These are phyloP conservation scores for Labeo rohita DNA, from an alignment of 2,113 vertebrate species.

Conservation along the genomic window DNA sequence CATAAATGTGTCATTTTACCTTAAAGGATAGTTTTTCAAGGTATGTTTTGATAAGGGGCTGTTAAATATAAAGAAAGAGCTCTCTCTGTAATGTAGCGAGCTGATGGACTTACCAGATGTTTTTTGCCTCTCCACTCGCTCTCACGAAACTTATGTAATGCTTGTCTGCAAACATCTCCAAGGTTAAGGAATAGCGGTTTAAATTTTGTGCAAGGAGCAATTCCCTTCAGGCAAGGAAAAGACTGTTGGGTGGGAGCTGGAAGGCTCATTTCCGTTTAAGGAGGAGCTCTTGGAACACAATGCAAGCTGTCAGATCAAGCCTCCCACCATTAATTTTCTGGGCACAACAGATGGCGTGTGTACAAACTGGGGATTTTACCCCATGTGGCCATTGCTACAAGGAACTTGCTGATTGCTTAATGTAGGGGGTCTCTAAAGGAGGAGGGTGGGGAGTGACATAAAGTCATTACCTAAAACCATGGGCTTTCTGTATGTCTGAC, in stretches of 20 bases:
- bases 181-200: slow-evolving; percentile 8
- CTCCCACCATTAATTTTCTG: slow-evolving; percentile 48
- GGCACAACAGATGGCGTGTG: slow-evolving; percentile 65
- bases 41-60: slow-evolving; percentile 42
- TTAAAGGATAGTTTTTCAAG: slow-evolving; percentile 15
- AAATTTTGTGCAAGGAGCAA: slow-evolving; percentile 8
- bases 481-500: slow-evolving; percentile 37
- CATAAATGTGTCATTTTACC: neutral
- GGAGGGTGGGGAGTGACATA: slow-evolving; percentile 37
- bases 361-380: slow-evolving; percentile 55
- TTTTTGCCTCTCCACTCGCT: slow-evolving; percentile 44
- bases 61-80: slow-evolving; percentile 56
- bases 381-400: slow-evolving; percentile 47
- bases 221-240: slow-evolving; percentile 23
- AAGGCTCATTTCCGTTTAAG: slow-evolving; percentile 35
- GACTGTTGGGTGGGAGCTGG: slow-evolving; percentile 7
- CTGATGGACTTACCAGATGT: slow-evolving; percentile 70
- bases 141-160: slow-evolving; percentile 5
- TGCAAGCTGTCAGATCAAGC: slow-evolving; percentile 45
- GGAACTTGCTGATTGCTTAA: slow-evolving; percentile 20
- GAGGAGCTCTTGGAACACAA: slow-evolving; percentile 24
- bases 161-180: slow-evolving; percentile 4
- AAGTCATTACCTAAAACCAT: slow-evolving; percentile 60
- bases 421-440: neutral
- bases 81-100: slow-evolving; percentile 43